Conservation (phyloP, 2,888 invertebrate genomes). For the Xestoiulus laeticollis region DNA sequence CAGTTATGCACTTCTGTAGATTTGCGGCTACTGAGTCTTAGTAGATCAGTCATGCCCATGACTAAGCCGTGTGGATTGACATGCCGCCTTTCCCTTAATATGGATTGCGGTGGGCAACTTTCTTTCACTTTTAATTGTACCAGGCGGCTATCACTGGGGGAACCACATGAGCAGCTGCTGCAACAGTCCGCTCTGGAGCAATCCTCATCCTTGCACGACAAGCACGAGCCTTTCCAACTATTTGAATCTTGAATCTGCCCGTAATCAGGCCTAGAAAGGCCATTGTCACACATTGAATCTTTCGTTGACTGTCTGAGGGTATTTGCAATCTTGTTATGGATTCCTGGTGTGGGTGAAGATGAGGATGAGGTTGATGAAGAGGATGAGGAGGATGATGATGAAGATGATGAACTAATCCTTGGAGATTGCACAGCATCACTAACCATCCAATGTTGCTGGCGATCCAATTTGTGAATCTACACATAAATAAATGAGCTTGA, state of each 20-base stretch:
- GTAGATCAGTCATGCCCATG: slow-evolving; percentile 53
- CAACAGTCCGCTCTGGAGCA: slow-evolving; percentile 50
- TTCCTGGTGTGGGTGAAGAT: slow-evolving; percentile 25
- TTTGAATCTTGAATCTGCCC: slow-evolving; percentile 32
- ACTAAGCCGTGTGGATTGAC: slow-evolving; percentile 47
- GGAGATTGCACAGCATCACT: neutral
- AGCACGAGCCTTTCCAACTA: slow-evolving; percentile 50
- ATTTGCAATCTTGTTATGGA: neutral
- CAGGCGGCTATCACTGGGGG: neutral
- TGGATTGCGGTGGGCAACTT: neutral
- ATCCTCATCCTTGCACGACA: slow-evolving; percentile 45
- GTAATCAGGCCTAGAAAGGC: neutral
- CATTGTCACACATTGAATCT: neutral
- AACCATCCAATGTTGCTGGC: neutral
- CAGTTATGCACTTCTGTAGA: neutral
- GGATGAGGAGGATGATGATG: slow-evolving; percentile 24
- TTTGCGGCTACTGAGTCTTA: slow-evolving; percentile 49
- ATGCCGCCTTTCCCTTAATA: neutral
- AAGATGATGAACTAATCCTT: neutral
- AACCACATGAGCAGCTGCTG: slow-evolving; percentile 49
- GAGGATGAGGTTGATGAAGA: slow-evolving; percentile 45
- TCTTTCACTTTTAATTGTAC: neutral
- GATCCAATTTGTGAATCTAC: slow-evolving; percentile 35
- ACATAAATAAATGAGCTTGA: neutral
- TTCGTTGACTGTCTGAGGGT: neutral